Base-by-base conservation (phyloP, 2,113 vertebrate species). In the Bungarus multicinctus region DNA sequence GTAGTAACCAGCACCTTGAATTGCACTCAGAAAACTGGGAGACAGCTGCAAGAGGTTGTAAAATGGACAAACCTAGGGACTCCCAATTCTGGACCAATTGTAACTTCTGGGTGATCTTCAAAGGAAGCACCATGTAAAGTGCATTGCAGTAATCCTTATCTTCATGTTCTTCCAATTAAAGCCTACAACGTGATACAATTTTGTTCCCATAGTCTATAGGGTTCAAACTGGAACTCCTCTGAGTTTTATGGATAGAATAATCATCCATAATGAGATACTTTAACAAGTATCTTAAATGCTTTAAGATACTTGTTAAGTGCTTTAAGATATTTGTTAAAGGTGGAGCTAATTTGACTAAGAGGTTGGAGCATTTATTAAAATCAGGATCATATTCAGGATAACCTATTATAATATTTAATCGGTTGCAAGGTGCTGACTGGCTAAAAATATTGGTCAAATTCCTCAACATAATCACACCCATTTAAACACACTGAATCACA, bases 401-500 rank as follows among this genome's bases (percentile, higher is more conserved):
- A 54, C 23, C 9, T 7, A 64, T 20, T 7, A 69, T 53, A 89
- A 11, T 3, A 89, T 85, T 57, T 85, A 85, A 57, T 54, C 5
- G 14, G 5, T 10, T 55, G 30, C 18, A 86, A 64, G 43, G 8
- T 52, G 45, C 87, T 90, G 88, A 93, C 43, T 86, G 54, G 52
- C 11, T 60, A 86, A 86, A 47, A 93, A 45, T 52, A 43, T 43
- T 64, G 92, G 4, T 58, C 89, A 30, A 43, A 45, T 86, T 86
- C 81, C 53, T 60, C 47, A 54, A 30, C n/a, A 23, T 34, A 89
- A 43, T 39, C 34, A 69, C 87, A 86, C 69, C 87, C 88, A n/a
- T 89, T 69, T 89, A 89, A 87, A 43, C 81, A 60, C 7, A 86
- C 55, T 91, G 55, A 91, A 50, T 89, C 87, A 93, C 25, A 86